Evolutionary conservation across 92 coral and sea anemone species (phyloP).

Genomic region (Heliopora coerulea): DNA sequence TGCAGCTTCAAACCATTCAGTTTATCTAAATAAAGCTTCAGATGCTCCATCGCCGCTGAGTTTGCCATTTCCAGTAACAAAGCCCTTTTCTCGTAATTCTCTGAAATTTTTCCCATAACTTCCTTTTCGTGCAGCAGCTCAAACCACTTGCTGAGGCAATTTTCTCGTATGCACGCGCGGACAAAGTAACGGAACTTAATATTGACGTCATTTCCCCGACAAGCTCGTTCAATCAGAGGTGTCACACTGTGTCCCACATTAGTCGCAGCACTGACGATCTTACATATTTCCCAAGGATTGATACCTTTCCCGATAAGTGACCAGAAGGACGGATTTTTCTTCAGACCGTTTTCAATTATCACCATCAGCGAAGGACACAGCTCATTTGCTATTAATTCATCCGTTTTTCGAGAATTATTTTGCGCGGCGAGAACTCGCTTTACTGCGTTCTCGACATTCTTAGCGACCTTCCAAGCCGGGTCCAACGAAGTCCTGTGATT

Average conservation of each 20-base stretch:
- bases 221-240: neutral
- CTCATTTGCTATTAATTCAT: constrained; percentile 1
- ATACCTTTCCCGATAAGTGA: constrained; percentile 5
- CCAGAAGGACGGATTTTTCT: neutral
- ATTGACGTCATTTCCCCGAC: neutral
- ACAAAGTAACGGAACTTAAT: neutral
- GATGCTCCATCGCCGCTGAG: constrained; percentile 8
- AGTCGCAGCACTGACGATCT: neutral
- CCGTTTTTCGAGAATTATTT: neutral
- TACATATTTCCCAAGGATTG: constrained; percentile 1
- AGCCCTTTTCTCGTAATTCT: neutral
- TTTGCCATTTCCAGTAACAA: constrained; percentile 1
- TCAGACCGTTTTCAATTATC: constrained; percentile 13
- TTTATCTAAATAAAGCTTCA: constrained; percentile 21
- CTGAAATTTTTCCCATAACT: neutral
- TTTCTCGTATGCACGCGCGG: neutral
- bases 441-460: constrained; percentile 4
- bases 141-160: constrained; percentile 17
- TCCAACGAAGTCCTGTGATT: neutral
- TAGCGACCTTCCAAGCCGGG: constrained; percentile 12
- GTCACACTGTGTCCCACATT: neutral
- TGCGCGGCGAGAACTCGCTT: neutral
- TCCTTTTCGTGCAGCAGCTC: constrained; percentile 10
- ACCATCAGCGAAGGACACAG: neutral
- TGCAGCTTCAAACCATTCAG: constrained; percentile 9